Percentiles rank a stretch among this genome's conserved stretches.
These are phyloP conservation scores for Ceratosolen fusciceps DNA, from an alignment of 1,140 invertebrate genomes.

Conservation along the genomic window DNA sequence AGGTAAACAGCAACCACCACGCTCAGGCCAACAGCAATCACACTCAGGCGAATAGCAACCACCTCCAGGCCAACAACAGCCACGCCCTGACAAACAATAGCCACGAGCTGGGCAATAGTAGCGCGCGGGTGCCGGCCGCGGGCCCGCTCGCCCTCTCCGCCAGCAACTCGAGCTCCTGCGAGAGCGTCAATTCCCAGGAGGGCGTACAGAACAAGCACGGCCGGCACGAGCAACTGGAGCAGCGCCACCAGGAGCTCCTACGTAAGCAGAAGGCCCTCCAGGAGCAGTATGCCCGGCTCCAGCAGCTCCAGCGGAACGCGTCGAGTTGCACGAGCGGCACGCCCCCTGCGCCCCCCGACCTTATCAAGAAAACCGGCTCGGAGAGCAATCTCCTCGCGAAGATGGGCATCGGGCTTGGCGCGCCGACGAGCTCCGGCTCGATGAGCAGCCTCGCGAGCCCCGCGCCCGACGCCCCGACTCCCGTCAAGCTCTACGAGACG, in stretches of 20 bases:
- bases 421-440: slow-evolving; percentile 74
- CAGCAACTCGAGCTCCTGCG: slow-evolving; percentile 79
- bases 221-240: slow-evolving; percentile 84
- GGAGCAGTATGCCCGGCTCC: slow-evolving; percentile 89
- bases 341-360: slow-evolving; percentile 73
- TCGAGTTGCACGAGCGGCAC: slow-evolving; percentile 75
- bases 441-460: slow-evolving; percentile 74
- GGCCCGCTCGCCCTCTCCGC: slow-evolving; percentile 62
- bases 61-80: too few species aligned
- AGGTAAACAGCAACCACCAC: too few species aligned
- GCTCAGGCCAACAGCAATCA: too few species aligned
- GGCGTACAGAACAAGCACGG: slow-evolving; percentile 73
- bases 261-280: slow-evolving; percentile 89
- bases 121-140: neutral
- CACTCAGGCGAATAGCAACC: too few species aligned
- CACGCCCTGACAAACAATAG: too few species aligned
- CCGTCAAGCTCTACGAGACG: slow-evolving; percentile 88
- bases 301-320: slow-evolving; percentile 85
- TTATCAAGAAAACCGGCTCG: slow-evolving; percentile 89
- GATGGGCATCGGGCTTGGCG: slow-evolving; percentile 80
- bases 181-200: slow-evolving; percentile 84
- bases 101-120: too few species aligned
- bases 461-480: slow-evolving; percentile 57
- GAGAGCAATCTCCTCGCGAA: slow-evolving; percentile 90
- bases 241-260: slow-evolving; percentile 87